Percentiles rank a stretch among this genome's conserved stretches.
phyloP scores from a whole-genome alignment of 2,113 vertebrate species.

The Ariopsis seemanni region DNA sequence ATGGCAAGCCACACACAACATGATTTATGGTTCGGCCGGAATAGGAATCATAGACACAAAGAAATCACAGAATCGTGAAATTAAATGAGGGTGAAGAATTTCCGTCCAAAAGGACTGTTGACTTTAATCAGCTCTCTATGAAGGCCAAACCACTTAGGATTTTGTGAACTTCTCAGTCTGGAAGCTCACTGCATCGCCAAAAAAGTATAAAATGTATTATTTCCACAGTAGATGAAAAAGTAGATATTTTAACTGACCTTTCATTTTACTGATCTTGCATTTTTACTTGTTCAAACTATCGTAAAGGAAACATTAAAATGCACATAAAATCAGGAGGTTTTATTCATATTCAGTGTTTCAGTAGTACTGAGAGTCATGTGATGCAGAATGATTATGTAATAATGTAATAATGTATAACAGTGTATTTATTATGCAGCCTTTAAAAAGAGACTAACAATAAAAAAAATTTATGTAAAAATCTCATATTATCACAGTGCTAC shows the following conservation, averaged over 20 bases:
- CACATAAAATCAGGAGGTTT: background rate
- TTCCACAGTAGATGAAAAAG: background rate
- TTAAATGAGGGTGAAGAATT: constrained; percentile 59
- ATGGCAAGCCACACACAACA: constrained; percentile 43
- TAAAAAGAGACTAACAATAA: background rate
- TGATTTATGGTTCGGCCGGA: constrained; percentile 24
- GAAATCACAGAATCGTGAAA: constrained; percentile 23
- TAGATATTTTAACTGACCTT: background rate
- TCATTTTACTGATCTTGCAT: background rate
- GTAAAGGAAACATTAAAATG: background rate
- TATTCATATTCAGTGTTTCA: background rate
- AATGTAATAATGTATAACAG: background rate
- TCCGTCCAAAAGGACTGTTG: constrained; percentile 59
- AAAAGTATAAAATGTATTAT: background rate
- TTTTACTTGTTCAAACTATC: background rate
- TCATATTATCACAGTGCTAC: background rate
- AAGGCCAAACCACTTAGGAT: constrained; percentile 28
- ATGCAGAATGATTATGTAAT: background rate
- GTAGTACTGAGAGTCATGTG: background rate
- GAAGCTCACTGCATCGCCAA: background rate
- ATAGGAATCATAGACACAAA: constrained; percentile 26
- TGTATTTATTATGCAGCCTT: background rate
- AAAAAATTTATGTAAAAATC: background rate
- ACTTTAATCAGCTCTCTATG: constrained; percentile 51
- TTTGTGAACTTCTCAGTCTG: constrained; percentile 11